These are phyloP conservation scores for Campoplex nolae DNA, from an alignment of 2,888 invertebrate genomes.

Conservation along the genomic window DNA sequence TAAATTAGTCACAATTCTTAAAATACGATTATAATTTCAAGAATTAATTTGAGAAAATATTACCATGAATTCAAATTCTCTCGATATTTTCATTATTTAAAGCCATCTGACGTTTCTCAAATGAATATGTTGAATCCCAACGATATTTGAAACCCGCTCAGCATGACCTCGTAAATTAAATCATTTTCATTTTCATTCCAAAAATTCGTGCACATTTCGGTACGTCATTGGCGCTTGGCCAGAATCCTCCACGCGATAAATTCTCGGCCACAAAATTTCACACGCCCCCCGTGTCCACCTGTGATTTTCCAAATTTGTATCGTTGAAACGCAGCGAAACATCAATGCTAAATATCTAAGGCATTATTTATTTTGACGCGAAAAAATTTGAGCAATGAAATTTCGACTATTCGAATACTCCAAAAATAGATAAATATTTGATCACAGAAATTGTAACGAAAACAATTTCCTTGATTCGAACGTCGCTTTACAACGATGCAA, in stretches of 20 bases:
- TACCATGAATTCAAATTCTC: not conserved
- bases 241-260: not conserved
- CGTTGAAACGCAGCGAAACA: not conserved
- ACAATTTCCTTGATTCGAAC: too few species aligned
- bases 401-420: too few species aligned
- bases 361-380: not conserved
- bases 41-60: too few species aligned
- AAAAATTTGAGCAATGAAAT: not conserved
- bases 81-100: not conserved
- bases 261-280: not conserved
- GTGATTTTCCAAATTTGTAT: conserved; percentile 6
- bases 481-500: conserved; percentile 6
- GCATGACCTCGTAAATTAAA: not conserved
- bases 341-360: not conserved
- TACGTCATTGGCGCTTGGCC: conserved; percentile 3
- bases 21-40: too few species aligned
- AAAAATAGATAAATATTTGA: too few species aligned
- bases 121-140: not conserved
- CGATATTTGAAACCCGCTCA: not conserved
- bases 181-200: not conserved
- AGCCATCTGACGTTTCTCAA: not conserved
- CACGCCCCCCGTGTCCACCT: not conserved
- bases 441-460: too few species aligned
- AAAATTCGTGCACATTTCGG: not conserved
- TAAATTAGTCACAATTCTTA: not conserved